Percentiles rank a stretch among this genome's conserved stretches.
Evolutionary conservation across 2,888 invertebrate genomes (phyloP).

Genomic region (Nomada flava): DNA sequence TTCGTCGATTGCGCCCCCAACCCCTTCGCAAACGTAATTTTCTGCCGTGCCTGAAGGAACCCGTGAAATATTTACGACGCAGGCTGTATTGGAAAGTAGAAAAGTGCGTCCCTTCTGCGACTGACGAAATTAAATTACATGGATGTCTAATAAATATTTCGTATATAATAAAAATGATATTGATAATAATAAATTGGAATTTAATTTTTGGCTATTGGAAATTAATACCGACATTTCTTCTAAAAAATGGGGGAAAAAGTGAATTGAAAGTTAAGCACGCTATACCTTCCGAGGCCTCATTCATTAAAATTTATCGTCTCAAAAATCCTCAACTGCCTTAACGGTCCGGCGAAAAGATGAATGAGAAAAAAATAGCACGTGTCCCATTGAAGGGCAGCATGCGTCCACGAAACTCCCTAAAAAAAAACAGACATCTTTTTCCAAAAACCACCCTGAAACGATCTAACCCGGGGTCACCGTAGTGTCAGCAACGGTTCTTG

Average conservation of each 20-base stretch:
- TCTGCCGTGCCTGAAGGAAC: neutral
- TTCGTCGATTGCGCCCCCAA: conserved; percentile 14
- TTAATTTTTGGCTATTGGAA: too few relatives aligned
- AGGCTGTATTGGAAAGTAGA: too few relatives aligned
- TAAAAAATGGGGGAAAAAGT: too few relatives aligned
- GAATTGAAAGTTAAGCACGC: too few relatives aligned
- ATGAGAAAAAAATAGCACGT: conserved; percentile 17
- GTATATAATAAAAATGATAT: neutral
- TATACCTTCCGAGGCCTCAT: too few relatives aligned
- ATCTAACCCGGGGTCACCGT: conserved; percentile 28
- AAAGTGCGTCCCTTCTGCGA: too few relatives aligned
- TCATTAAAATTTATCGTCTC: neutral
- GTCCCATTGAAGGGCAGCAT: neutral
- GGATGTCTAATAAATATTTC: too few relatives aligned
- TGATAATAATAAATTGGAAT: too few relatives aligned
- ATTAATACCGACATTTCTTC: too few relatives aligned
- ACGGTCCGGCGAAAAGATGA: neutral
- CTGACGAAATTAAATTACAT: too few relatives aligned
- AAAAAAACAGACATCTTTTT: conserved; percentile 15
- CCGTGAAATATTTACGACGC: neutral
- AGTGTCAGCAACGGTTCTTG: conserved; percentile 48
- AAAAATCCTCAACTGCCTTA: neutral
- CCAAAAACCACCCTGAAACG: conserved; percentile 16
- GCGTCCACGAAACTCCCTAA: neutral
- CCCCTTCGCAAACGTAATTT: conserved; percentile 13